phyloP scores from a whole-genome alignment of 2,888 invertebrate genomes.

The Prosopocoilus inquinatus region DNA sequence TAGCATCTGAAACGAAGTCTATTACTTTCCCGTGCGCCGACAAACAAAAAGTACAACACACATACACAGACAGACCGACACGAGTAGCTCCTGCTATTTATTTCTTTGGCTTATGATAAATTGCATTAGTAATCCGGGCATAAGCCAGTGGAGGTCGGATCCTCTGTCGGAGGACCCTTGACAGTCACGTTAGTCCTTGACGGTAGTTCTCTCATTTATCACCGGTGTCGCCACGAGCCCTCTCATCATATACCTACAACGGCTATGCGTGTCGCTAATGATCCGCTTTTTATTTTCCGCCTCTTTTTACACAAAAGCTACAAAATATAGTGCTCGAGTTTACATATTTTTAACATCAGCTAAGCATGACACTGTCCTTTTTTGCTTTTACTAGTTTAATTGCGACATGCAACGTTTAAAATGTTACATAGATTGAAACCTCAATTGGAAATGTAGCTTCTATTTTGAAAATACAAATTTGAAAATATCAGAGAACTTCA shows the following conservation, averaged over 20 bases:
- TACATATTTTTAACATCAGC: too few relatives aligned
- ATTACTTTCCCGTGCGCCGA: not conserved
- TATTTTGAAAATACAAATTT: too few relatives aligned
- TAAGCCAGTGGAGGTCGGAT: constrained; percentile 23
- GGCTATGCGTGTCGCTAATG: constrained; percentile 19
- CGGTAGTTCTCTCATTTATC: constrained; percentile 28
- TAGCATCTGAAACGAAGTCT: too few relatives aligned
- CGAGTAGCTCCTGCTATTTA: constrained; percentile 4
- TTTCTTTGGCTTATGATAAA: constrained; percentile 27
- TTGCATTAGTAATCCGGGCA: constrained; percentile 21
- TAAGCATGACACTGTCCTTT: too few relatives aligned
- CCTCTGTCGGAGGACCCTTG: constrained; percentile 27
- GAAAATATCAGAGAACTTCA: too few relatives aligned
- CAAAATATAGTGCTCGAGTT: too few relatives aligned
- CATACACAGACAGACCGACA: not conserved
- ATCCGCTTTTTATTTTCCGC: constrained; percentile 21
- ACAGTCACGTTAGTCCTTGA: constrained; percentile 24
- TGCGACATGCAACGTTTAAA: too few relatives aligned
- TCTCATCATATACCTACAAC: constrained; percentile 24
- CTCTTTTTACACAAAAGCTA: not conserved
- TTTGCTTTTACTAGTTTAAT: too few relatives aligned
- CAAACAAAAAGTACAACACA: not conserved
- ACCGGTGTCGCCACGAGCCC: constrained; percentile 24
- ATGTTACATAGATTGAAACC: too few relatives aligned
- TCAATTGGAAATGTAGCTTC: too few relatives aligned